Conservation (phyloP, 1,140 invertebrate genomes). For the Drosophila guanche region DNA sequence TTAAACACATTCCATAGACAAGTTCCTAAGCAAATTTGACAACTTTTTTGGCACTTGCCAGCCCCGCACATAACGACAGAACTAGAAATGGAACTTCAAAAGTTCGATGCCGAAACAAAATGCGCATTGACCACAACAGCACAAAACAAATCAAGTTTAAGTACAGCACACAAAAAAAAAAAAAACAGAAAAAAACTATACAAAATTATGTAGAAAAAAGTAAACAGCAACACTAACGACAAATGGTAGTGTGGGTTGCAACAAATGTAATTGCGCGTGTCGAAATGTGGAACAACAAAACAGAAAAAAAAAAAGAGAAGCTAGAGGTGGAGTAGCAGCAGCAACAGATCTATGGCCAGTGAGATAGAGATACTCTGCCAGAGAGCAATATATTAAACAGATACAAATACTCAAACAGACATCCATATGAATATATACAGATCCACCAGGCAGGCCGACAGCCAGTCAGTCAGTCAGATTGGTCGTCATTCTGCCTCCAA, state of each 20-base stretch:
- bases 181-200: slow-evolving; percentile 32
- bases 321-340: no score
- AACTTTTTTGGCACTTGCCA: slow-evolving; percentile 55
- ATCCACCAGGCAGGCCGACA: neutral
- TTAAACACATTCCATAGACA: slow-evolving; percentile 25
- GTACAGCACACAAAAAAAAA: slow-evolving; percentile 19
- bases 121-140: slow-evolving; percentile 44
- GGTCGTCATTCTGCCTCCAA: slow-evolving; percentile 9
- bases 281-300: slow-evolving; percentile 56
- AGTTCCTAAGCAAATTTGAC: slow-evolving; percentile 56
- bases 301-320: slow-evolving; percentile 6
- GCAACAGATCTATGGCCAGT: no score
- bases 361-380: no score
- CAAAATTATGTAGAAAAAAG: slow-evolving; percentile 46
- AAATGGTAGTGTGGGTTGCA: slow-evolving; percentile 37
- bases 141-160: slow-evolving; percentile 58
- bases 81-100: slow-evolving; percentile 53
- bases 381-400: no score
- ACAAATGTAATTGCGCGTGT: slow-evolving; percentile 70
- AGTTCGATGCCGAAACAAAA: slow-evolving; percentile 35
- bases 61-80: slow-evolving; percentile 16
- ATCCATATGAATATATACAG: neutral
- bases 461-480: slow-evolving; percentile 15
- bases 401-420: neutral
- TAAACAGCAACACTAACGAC: slow-evolving; percentile 26